Base-by-base conservation (phyloP, 2,888 invertebrate genomes). In the Formica aserva region DNA sequence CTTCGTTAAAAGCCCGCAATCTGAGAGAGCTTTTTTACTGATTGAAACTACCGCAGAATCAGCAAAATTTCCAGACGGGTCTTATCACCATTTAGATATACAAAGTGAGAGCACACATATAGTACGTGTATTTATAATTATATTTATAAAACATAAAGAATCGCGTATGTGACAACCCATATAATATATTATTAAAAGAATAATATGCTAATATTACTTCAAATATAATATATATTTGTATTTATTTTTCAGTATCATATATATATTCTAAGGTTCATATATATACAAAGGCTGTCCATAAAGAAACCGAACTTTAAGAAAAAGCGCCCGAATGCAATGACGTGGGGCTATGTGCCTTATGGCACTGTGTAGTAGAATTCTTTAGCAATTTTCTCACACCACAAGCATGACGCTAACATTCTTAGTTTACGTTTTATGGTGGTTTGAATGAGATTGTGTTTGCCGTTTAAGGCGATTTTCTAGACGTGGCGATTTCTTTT, bases 1-100 rank as follows among this genome's bases (percentile, higher is more conserved):
- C 26, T 26, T 52, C 48, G 26, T 45, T 45, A 62, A 76, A 15
- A 35, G 41, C 18, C 63, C 41, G 77, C 62, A 65, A 81, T 75
- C 63, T 62, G 35, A 18, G 32, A 22, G 45, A 22, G 45, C 32
- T 60, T 48, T 71, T 78, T 48, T 26, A 26, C 4, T 72, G 11
- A 72, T 60, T 35, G 13, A 18, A 45, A 45, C 41, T 69, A 29
- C n/a, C 15, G n/a, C 35, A 8, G 35, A 66, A 15, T 22, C 41
- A 29, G n/a, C 55, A 6, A 78, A 45, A 13, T 29, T 75, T 45
- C 57, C 18, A 11, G 18, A 41, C 15, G 1, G 4, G 1, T 57
- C 18, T 66, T 13, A 32, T 57, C 32, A 69, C 32, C 52, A 57
- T n/a, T 55, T 57, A 72, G 63, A 48, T 63, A 11, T 63, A 2